Base-by-base conservation (phyloP, 2,888 invertebrate species). In the Lasioglossum figueresi region DNA sequence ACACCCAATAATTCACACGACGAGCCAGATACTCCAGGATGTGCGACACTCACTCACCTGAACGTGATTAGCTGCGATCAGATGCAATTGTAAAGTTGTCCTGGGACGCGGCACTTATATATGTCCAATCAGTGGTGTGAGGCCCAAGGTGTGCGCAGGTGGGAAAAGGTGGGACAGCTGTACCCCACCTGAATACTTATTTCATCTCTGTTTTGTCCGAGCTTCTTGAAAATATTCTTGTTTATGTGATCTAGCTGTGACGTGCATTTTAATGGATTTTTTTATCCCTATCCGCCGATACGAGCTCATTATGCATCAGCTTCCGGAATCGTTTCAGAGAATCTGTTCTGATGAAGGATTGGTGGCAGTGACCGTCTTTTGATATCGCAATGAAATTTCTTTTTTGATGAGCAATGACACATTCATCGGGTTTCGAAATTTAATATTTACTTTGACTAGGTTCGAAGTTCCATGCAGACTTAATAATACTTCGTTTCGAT, bases 71-170 rank as follows among this genome's bases (percentile, higher is more conserved):
- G 59, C 77, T 59, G 52, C 88, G 63, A 84, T 80, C 85, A 80
- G 76, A 78, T 76, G 80, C 52, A 80, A 87, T 85, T 80, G 10
- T 84, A 72, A 52, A 63, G 76, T 73, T 56, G 68, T 66, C 48
- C 45, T 63, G 73, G 59, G 78, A 10, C 31, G 80, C 87, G 88
- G 91, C 88, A 91, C 91, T 94, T 94, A 93, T 93, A 92, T 92
- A 93, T 91, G 85, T 82, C 89, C 89, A 90, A 88, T 48, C 85
- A 88, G 82, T 16, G 73, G 70, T 74, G 81, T 31, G 63, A 83
- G 27, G 77, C 75, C 73, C 80, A 85, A 86, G 52, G 66, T 45
- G 82, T 84, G 63, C 79, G 73, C 80, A 83, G 82, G 88, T 90
- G 88, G 90, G 82, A 83, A 76, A 12, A 59, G 37, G 56, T 66